These are phyloP conservation scores for Gryllus longicercus DNA, from an alignment of 2,888 invertebrate species.

Conservation along the genomic window DNA sequence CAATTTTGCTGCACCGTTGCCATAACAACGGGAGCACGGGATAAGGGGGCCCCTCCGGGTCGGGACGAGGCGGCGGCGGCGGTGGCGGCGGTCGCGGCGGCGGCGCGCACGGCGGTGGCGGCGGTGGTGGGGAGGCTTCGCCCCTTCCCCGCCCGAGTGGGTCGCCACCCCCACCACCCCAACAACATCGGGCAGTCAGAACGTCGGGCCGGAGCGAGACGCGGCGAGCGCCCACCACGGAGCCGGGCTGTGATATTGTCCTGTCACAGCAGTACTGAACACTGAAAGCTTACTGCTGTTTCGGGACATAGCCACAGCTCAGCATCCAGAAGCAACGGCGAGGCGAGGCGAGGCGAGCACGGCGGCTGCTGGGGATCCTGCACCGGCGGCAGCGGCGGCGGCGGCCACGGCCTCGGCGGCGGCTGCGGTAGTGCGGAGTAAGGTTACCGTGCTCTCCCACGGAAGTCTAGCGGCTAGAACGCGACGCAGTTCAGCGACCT, in stretches of 20 bases:
- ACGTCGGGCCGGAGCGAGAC: constrained; percentile 21
- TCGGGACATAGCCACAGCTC: constrained; percentile 72
- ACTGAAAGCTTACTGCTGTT: constrained; percentile 77
- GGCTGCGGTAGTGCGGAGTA: too few relatives aligned
- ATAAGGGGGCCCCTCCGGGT: background rate
- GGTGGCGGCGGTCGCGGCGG: constrained; percentile 24
- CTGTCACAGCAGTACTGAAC: constrained; percentile 93
- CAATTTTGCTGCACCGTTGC: constrained; percentile 30
- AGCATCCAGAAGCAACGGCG: constrained; percentile 1
- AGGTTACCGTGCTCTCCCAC: too few relatives aligned
- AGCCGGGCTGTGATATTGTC: constrained; percentile 83
- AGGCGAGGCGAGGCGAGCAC: background rate
- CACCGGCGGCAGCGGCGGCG: too few relatives aligned
- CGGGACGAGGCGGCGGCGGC: background rate
- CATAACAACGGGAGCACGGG: constrained; percentile 31
- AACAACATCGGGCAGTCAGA: constrained; percentile 24
- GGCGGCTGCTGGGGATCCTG: too few relatives aligned
- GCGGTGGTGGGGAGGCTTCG: constrained; percentile 4
- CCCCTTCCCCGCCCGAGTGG: constrained; percentile 27
- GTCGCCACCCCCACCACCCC: constrained; percentile 21
- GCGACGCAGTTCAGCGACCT: too few relatives aligned
- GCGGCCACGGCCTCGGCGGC: too few relatives aligned
- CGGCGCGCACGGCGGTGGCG: background rate
- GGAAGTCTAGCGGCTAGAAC: too few relatives aligned
- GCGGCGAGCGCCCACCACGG: constrained; percentile 44